Evolutionary conservation across 2,888 invertebrate genomes (phyloP), one percentile per base, ranked within the genome.

Genomic region (Panorpa germanica): DNA sequence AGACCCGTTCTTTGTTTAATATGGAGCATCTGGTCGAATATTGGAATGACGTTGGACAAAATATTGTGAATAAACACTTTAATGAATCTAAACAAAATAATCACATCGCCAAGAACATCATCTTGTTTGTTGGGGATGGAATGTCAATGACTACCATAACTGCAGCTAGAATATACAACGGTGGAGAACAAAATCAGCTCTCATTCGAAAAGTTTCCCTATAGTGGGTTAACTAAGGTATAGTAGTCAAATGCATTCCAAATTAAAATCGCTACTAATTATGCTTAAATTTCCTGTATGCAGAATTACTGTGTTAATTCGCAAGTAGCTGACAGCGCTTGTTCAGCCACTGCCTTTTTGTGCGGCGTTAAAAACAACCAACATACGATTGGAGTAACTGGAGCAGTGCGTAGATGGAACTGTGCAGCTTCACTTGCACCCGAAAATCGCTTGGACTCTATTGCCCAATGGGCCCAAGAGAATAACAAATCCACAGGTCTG

Each of bases 301-400:
- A 77, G 75, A 78, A 78, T 0, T 80, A 78, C 47, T 80, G 78
- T 48, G 68, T 77, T 3, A 72, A 80, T 43, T 59, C 61, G 33
- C 76, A 82, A 53, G 81, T 82, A 1, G 70, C 85, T 0, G 86
- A 86, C 45, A 83, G 83, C 0, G 83, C 85, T 0, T 81, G 78
- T 43, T 73, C 80, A 3, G 77, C 78, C 1, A 85, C 83, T 0
- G 82, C 83, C 0, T 81, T 77, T 46, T 53, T 82, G 13, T 59
- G 69, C 3, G 85, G 85, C 0, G 71, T 80, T 2, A 85, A 85
- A 52, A 72, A 69, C 24, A 82, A 82, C 49, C 65, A 65, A 39
- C 75, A 69, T 5, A 78, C 78, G 0, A 58, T 83, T 20, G 83
- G 85, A 1, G 63, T 83, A 1, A 70, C 70, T 9, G 76, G 65